Base-by-base conservation (phyloP, 2,888 invertebrate genomes). In the Drosophila aldrichi region DNA sequence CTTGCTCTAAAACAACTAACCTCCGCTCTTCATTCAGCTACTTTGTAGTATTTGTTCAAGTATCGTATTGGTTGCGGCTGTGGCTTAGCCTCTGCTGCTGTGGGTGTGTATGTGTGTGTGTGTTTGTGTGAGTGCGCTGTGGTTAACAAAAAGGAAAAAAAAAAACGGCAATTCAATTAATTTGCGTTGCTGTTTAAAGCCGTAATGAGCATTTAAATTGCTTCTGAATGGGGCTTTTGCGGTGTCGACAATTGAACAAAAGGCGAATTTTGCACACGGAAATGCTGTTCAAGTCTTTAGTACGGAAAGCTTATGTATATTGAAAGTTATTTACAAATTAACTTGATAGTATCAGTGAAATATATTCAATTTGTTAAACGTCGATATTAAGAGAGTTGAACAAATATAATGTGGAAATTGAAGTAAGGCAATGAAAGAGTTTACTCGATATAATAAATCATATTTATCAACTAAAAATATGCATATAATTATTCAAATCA, bases 171-270 rank as follows among this genome's bases (percentile, higher is more conserved):
- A 87, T 88, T 88, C 85, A 88, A 87, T 88, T 87, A 87, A 88
- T 88, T 88, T 88, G 70, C 80, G 79, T 69, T 76, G 79, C 86
- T 83, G 84, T 63, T 84, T 85, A 84, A 85, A 79, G 84, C 79
- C 86, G 82, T 86, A 85, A 85, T 82, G 82, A 85, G 86, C 86
- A 86, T 86, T 85, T 85, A 82, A 85, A 85, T 85, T 85, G 86
- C 81, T 85, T 81, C 72, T 75, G 81, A 77, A 70, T 81, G 84
- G 65, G 71, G 64, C 77, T 71, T 80, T 74, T 82, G 84, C 82
- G 87, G 82, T 84, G 65, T 51, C 58, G 65, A 41, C 78, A 82
- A 80, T 72, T 70, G 84, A 79, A 84, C 83, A 87, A 84, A 84
- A 78, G 87, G 68, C 81, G 68, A 69, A 70, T 67, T 43, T 69